Base-by-base conservation (phyloP, 2,888 invertebrate species). In the Standfussiana lucernea region DNA sequence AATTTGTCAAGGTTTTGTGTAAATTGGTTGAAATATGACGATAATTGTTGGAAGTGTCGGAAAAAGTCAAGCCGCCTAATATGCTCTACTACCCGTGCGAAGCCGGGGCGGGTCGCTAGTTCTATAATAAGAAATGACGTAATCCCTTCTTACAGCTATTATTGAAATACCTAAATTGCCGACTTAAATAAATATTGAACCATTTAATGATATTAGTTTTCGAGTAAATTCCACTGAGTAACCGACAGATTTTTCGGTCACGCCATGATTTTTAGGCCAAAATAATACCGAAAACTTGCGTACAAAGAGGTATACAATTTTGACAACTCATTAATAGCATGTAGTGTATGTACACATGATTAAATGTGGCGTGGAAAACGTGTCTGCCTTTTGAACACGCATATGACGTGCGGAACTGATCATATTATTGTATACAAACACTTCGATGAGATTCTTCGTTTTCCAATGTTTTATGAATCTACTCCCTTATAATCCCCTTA, bases 331-430 rank as follows among this genome's bases (percentile, higher is more conserved):
- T 86, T 86, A 88, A 82, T 74, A 77, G 81, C 80, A 50, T 84
- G 75, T 80, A 75, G 79, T 84, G 80, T 89, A 84, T 86, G 75
- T 84, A 86, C 69, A 83, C 87, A 80, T 79, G 71, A 85, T 88
- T 88, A 80, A 89, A 88, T 65, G 71, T 71, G 82, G 79, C 86
- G 88, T 89, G 86, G 68, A 83, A 80, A 84, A 88, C 83, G 82
- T 81, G 88, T 86, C 88, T 88, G 88, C 79, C 82, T 86, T 89
- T 88, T 80, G 62, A 85, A 86, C 82, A 83, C 79, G 80, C 79
- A 79, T 75, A 69, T 85, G 89, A 89, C 89, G 86, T 83, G 77
- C 84, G 89, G 50, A 73, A 83, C 88, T 62, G 86, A 89, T 89
- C 69, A 24, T 76, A 65, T 69, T 76, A 65, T 69, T 74, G 77